Conservation (phyloP, 1,140 invertebrate species). For the Diachasma alloeum region DNA sequence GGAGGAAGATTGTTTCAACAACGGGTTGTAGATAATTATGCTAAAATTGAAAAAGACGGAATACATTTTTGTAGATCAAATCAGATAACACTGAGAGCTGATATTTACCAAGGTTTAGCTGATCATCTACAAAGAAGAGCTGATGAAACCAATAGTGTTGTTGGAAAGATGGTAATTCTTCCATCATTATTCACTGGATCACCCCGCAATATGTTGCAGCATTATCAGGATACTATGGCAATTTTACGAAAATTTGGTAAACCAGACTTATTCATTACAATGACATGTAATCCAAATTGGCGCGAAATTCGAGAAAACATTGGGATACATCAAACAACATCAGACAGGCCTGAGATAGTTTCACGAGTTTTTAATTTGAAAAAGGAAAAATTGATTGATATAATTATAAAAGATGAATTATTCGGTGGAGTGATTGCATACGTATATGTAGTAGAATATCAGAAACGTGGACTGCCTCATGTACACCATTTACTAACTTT, state of each 20-base stretch:
- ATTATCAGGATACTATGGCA: no score
- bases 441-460: neutral
- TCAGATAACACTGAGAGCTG: neutral
- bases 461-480: conserved; percentile 41
- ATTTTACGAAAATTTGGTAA: no score
- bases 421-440: neutral
- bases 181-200: conserved; percentile 3
- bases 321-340: no score
- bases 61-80: neutral
- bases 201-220: no score
- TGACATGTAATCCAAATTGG: no score
- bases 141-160: neutral
- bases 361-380: conserved; percentile 2
- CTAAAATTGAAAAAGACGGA: conserved; percentile 8
- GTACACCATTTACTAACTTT: conserved; percentile 44
- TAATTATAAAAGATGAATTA: neutral
- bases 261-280: no score
- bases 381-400: neutral
- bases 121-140: neutral
- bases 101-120: neutral
- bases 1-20: neutral
- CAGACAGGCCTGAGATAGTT: no score
- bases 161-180: neutral
- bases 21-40: conserved; percentile 5
- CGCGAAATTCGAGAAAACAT: no score